These are phyloP conservation scores for Spodoptera littoralis DNA, from an alignment of 2,888 invertebrate species.

Conservation along the genomic window DNA sequence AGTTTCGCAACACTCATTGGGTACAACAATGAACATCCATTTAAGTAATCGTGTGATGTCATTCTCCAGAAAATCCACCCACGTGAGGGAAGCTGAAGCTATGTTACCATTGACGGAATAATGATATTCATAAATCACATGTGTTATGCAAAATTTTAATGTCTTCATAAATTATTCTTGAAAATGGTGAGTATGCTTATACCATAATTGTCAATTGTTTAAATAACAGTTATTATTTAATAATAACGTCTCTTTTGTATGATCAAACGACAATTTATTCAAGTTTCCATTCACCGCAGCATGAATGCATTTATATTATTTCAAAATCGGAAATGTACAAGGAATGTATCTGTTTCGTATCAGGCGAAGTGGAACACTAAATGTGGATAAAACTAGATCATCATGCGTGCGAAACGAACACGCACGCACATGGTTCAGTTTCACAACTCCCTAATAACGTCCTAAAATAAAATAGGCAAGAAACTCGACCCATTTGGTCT, in stretches of 20 bases:
- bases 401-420: conserved; percentile 59
- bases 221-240: background rate
- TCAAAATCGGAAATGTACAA: conserved; percentile 38
- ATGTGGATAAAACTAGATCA: conserved; percentile 62
- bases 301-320: conserved; percentile 19
- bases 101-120: conserved; percentile 39
- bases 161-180: conserved; percentile 18
- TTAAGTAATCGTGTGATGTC: conserved; percentile 57
- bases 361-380: conserved; percentile 58
- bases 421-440: conserved; percentile 60
- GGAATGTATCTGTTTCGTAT: conserved; percentile 54
- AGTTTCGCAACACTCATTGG: conserved; percentile 26
- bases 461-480: conserved; percentile 67
- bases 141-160: conserved; percentile 17
- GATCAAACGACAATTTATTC: background rate
- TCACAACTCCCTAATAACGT: conserved; percentile 67
- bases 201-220: background rate
- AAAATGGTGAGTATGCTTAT: conserved; percentile 14
- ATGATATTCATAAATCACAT: conserved; percentile 36
- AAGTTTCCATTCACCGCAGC: conserved; percentile 3
- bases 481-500: conserved; percentile 60
- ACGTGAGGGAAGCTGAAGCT: conserved; percentile 45
- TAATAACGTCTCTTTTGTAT: background rate
- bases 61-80: conserved; percentile 52
- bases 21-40: conserved; percentile 37